Percentiles rank a stretch among this genome's conserved stretches.
Evolutionary conservation across 2,797 vertebrate species (phyloP).

Genomic region (Leptodactylus fallax): DNA sequence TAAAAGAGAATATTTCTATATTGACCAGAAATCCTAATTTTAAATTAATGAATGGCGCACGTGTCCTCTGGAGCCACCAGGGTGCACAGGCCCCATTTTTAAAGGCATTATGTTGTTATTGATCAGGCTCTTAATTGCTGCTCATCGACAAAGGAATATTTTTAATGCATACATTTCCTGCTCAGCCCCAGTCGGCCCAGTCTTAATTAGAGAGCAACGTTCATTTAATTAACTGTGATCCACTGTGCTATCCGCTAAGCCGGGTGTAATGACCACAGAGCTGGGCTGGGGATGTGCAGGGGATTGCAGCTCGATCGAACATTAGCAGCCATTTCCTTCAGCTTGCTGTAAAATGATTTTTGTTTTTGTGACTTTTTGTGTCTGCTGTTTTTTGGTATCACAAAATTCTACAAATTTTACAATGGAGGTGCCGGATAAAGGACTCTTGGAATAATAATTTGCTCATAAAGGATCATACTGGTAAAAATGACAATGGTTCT

Average conservation of each 20-base stretch:
- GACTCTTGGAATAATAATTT: not conserved
- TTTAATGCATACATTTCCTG: conserved; percentile 77
- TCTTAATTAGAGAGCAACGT: conserved; percentile 76
- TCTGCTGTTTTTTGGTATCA: not conserved
- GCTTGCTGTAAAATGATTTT: not conserved
- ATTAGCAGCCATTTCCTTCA: not conserved
- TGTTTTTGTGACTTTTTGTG: not conserved
- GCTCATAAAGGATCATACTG: not conserved
- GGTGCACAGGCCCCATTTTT: conserved; percentile 59
- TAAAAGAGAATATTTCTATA: conserved; percentile 25
- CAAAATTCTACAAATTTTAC: not conserved
- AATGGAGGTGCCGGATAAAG: not conserved
- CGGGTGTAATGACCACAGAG: conserved; percentile 69
- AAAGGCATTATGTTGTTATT: conserved; percentile 68
- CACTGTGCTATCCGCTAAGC: conserved; percentile 70
- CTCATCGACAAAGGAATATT: conserved; percentile 76
- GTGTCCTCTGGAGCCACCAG: conserved; percentile 10
- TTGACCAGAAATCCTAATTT: conserved; percentile 32
- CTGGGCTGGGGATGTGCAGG: not conserved
- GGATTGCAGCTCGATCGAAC: not conserved
- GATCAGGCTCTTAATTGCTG: conserved; percentile 76
- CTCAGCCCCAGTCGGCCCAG: conserved; percentile 72
- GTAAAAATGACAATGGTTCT: too few relatives aligned
- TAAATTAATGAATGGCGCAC: conserved; percentile 6
- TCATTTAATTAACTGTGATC: conserved; percentile 77